Conservation (phyloP, 2,113 vertebrate species). For the Gasterosteus nipponicus region DNA sequence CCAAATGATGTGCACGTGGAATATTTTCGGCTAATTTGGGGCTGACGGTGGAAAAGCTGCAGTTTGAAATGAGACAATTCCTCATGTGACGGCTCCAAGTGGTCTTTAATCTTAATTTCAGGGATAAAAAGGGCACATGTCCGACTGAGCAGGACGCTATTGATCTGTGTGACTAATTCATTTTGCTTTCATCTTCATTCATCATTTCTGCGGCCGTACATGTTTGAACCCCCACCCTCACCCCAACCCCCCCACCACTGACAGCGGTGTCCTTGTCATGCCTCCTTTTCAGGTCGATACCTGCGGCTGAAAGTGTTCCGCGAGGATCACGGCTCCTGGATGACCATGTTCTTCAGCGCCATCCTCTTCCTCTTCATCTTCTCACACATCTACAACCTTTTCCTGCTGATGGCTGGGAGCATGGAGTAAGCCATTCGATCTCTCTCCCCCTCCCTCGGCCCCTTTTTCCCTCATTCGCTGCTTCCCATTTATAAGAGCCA, state of each 20-base stretch:
- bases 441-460: background rate
- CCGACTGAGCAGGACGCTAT: slow-evolving; percentile 45
- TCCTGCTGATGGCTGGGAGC: slow-evolving; percentile 91
- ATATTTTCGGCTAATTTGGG: background rate
- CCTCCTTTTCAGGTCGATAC: slow-evolving; percentile 88
- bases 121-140: slow-evolving; percentile 45
- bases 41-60: slow-evolving; percentile 3
- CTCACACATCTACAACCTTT: slow-evolving; percentile 96
- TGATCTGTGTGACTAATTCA: slow-evolving; percentile 56
- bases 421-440: slow-evolving; percentile 88
- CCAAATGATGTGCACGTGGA: background rate
- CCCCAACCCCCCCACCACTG: slow-evolving; percentile 13
- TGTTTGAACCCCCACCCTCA: slow-evolving; percentile 18
- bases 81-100: slow-evolving; percentile 39
- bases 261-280: slow-evolving; percentile 62
- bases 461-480: slow-evolving; percentile 22
- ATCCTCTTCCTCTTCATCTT: slow-evolving; percentile 99
- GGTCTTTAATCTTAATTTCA: slow-evolving; percentile 64
- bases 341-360: slow-evolving; percentile 99
- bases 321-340: slow-evolving; percentile 98
- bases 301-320: slow-evolving; percentile 98
- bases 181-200: slow-evolving; percentile 59
- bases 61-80: slow-evolving; percentile 32
- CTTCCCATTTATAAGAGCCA: slow-evolving; percentile 57
- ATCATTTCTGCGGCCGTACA: background rate